Conservation (phyloP, 2,888 invertebrate genomes). For the Galerucella nymphaeae region DNA sequence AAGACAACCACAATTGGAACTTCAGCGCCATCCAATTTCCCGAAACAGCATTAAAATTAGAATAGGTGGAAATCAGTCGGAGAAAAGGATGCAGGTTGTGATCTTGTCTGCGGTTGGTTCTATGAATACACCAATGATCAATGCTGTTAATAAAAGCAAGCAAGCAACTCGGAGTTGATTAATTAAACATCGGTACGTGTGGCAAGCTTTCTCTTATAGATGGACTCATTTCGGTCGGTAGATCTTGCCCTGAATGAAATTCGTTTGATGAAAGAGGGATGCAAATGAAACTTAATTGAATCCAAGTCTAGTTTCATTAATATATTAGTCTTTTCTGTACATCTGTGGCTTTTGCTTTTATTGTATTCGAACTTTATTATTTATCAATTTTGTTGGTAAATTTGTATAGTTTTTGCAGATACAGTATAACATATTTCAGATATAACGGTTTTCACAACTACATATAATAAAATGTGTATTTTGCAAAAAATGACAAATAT, state of each 20-base stretch:
- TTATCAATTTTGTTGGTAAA: neutral
- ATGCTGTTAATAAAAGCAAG: constrained; percentile 64
- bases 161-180: constrained; percentile 63
- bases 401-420: too few relatives aligned
- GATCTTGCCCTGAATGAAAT: constrained; percentile 38
- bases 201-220: constrained; percentile 57
- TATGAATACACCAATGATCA: constrained; percentile 65
- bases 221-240: constrained; percentile 39
- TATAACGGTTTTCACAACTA: too few relatives aligned
- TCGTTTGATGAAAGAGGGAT: constrained; percentile 31
- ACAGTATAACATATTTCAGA: too few relatives aligned
- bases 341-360: constrained; percentile 18
- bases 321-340: constrained; percentile 17
- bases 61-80: constrained; percentile 44
- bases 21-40: constrained; percentile 29
- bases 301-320: constrained; percentile 19
- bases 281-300: constrained; percentile 33
- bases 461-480: too few relatives aligned
- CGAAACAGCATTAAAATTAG: constrained; percentile 39
- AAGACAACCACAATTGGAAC: constrained; percentile 25
- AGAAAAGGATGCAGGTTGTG: constrained; percentile 58
- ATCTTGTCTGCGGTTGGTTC: constrained; percentile 63
- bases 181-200: constrained; percentile 65
- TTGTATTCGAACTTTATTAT: neutral
- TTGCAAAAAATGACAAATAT: too few relatives aligned